These are phyloP conservation scores for Pristionchus fissidentatus DNA, from an alignment of 2,888 invertebrate species.

Conservation along the genomic window DNA sequence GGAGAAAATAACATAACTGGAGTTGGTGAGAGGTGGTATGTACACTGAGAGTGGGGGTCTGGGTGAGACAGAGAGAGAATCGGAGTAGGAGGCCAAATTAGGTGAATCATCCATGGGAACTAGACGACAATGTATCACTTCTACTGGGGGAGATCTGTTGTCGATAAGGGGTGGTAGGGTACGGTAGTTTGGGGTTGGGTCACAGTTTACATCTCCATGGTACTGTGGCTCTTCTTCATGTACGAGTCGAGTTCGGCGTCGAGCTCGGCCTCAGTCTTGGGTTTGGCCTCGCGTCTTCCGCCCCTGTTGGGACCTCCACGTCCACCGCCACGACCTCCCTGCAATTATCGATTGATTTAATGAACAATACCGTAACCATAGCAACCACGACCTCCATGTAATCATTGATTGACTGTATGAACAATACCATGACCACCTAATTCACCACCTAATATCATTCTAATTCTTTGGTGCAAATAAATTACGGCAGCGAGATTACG, in stretches of 20 bases:
- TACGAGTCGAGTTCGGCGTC: conserved; percentile 45
- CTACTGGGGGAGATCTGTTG: not conserved
- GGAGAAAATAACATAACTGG: not conserved
- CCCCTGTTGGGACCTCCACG: not conserved
- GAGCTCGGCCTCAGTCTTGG: not conserved
- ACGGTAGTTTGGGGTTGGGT: not conserved
- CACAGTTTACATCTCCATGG: not conserved
- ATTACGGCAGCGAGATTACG: no score
- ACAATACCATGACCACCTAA: no score
- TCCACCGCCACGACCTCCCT: conserved; percentile 34
- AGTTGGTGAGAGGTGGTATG: not conserved
- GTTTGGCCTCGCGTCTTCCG: not conserved
- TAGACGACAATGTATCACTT: not conserved
- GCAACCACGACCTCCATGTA: not conserved
- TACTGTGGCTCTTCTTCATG: conserved; percentile 38
- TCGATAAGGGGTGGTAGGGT: not conserved
- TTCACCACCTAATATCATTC: no score
- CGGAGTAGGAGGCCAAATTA: not conserved
- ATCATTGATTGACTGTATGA: not conserved
- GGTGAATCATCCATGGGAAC: no score
- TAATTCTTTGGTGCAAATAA: no score
- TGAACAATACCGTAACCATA: not conserved
- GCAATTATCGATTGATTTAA: not conserved
- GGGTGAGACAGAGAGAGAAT: not conserved
- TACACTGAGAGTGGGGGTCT: conserved; percentile 22